These are phyloP conservation scores for Taphrorychus bicolor DNA, from an alignment of 2,888 invertebrate genomes.

Conservation along the genomic window DNA sequence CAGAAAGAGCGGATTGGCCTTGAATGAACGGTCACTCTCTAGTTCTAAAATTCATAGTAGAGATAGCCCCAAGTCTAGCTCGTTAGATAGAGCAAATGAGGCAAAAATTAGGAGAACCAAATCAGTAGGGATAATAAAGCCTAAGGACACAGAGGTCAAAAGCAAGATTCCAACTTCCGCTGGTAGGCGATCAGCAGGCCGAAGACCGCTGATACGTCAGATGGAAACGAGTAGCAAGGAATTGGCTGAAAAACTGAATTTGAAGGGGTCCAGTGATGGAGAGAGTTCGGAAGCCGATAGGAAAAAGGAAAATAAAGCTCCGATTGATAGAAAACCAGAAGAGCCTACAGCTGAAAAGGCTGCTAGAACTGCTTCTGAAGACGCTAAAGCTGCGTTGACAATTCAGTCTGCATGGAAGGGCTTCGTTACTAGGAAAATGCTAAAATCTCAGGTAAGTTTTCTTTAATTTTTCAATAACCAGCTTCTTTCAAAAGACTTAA, in stretches of 20 bases:
- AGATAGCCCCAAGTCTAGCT: background rate
- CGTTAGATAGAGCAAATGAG: background rate
- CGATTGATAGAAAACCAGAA: background rate
- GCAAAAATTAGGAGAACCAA: constrained; percentile 21
- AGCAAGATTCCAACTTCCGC: constrained; percentile 23
- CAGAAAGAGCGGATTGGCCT: background rate
- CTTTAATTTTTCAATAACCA: no score
- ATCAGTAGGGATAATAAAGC: constrained; percentile 23
- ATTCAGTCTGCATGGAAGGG: constrained; percentile 48
- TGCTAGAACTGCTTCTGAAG: background rate
- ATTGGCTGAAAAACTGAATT: constrained; percentile 26
- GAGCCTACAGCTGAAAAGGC: background rate
- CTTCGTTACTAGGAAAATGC: constrained; percentile 46
- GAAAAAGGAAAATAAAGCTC: no score
- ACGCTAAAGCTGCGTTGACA: constrained; percentile 29
- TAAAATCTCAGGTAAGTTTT: constrained; percentile 44
- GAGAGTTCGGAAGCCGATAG: background rate
- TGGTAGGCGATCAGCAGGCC: constrained; percentile 30
- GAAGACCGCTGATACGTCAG: constrained; percentile 31
- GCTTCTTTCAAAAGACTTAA: no score
- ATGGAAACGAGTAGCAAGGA: constrained; percentile 30
- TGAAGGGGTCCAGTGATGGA: constrained; percentile 1
- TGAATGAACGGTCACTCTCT: constrained; percentile 15
- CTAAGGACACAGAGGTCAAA: constrained; percentile 6
- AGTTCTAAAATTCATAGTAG: background rate